Evolutionary conservation across 64 coral and sea anemone genomes (phyloP), one percentile per base, ranked within the genome.

Genomic region (Platygyra sinensis): DNA sequence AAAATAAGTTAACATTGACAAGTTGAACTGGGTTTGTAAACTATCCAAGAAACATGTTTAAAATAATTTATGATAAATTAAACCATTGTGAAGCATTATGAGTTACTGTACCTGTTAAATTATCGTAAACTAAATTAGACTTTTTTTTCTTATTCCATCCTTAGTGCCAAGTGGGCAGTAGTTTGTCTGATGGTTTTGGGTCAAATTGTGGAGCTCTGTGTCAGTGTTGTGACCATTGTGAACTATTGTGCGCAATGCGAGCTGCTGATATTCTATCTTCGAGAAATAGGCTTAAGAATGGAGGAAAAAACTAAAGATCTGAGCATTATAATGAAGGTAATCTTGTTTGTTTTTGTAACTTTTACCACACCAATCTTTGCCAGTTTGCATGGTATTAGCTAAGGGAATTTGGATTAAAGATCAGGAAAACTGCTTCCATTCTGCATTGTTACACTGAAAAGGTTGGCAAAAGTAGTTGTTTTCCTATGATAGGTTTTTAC

Each of bases 191-290:
- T 99, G 97, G 84, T 83, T 12, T 42, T 88, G 76, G 93, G 97
- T 57, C 50, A 93, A 65, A 11, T 96, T 3, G 97, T 99, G 0
- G 83, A 75, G 86, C 73, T 93, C 19, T 91, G 91, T 60, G 80
- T 99, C 28, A 93, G 65, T 59, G 78, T 93, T 69, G 91, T 90
- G 2, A 95, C 93, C 17, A 87, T 99, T 76, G 79, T 99, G 0
- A 99, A 96, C 72, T 99, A 93, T 55, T 87, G 94, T 60, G 94
- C 94, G 1, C 94, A 96, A n/a, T 99, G 97, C 67, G 91, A 99
- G 62, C 64, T 99, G 30, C 46, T 99, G 24, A 91, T 96, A 69
- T 93, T 93, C 72, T 99, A 95, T 52, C 78, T 99, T 31, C 86
- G 86, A 22, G 90, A 95, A 60, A 94, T 99, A 24, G 86, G 61